These are phyloP conservation scores for Acanthornis magna DNA, from an alignment of 2,797 vertebrate species.

Conservation along the genomic window DNA sequence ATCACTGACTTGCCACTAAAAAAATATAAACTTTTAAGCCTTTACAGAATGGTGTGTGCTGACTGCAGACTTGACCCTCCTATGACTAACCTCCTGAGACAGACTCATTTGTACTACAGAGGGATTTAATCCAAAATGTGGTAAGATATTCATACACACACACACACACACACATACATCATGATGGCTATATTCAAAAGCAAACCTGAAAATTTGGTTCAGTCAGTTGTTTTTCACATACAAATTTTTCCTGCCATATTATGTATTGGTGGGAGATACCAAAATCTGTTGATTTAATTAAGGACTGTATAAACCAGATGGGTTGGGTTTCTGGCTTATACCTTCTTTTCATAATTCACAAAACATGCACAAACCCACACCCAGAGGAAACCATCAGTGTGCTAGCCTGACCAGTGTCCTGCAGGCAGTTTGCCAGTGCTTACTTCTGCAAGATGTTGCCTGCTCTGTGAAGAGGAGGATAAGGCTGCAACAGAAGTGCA, in stretches of 20 bases:
- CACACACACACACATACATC: fast-evolving
- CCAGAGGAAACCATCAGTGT: neutral
- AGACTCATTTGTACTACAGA: fast-evolving
- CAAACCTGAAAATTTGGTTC: neutral
- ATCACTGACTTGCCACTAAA: neutral
- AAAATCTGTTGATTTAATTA: neutral
- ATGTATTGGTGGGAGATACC: neutral
- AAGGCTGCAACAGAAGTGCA: fast-evolving
- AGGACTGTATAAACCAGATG: neutral
- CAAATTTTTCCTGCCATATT: neutral
- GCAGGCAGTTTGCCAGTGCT: neutral
- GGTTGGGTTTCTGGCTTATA: neutral
- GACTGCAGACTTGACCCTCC: neutral
- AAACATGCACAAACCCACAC: neutral
- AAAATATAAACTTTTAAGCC: neutral
- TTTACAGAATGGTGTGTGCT: neutral
- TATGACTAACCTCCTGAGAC: neutral
- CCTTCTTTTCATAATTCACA: neutral
- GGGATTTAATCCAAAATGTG: neutral
- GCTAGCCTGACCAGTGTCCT: neutral
- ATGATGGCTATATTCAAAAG: neutral
- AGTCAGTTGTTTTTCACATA: neutral
- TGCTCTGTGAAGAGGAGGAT: neutral
- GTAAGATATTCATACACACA: neutral
- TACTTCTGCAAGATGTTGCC: neutral